Evolutionary conservation across 2,113 vertebrate species (phyloP).

Genomic region (Poeciliopsis prolifica): DNA sequence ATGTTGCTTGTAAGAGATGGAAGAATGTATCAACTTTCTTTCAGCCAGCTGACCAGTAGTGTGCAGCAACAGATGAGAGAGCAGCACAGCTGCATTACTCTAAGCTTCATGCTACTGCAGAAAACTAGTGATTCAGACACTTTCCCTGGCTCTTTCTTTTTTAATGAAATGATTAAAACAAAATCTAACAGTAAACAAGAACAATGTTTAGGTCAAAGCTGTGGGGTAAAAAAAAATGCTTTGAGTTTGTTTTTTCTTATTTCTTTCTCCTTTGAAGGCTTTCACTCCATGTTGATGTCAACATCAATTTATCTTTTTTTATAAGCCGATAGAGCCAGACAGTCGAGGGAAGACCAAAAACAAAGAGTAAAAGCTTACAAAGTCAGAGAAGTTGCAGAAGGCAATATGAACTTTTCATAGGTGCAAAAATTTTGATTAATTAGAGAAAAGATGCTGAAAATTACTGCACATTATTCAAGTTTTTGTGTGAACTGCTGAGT

Average conservation of each 20-base stretch:
- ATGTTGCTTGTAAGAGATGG: too few relatives aligned
- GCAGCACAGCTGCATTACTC: too few relatives aligned
- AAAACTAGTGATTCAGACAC: too few relatives aligned
- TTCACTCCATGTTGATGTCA: neutral
- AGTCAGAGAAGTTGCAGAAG: slow-evolving; percentile 24
- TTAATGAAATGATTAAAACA: too few relatives aligned
- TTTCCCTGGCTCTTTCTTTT: too few relatives aligned
- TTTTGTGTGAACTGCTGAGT: slow-evolving; percentile 12
- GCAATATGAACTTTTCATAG: slow-evolving; percentile 2
- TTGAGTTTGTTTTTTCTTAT: neutral
- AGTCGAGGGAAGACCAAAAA: neutral
- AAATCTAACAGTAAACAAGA: too few relatives aligned
- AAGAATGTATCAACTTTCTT: too few relatives aligned
- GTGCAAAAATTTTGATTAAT: neutral
- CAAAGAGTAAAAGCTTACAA: neutral
- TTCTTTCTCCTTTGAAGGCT: neutral
- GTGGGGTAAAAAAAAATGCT: neutral
- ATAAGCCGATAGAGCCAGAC: neutral
- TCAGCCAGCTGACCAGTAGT: too few relatives aligned
- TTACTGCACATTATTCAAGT: neutral
- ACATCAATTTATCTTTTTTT: neutral
- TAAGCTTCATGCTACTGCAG: too few relatives aligned
- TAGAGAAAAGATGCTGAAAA: neutral
- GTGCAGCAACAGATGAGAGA: too few relatives aligned
- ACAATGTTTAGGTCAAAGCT: neutral